A percentile compares a stretch with the other conserved stretches of the same genome.
Conservation (phyloP, 2,113 vertebrate species). For the Gadus chalcogrammus region DNA sequence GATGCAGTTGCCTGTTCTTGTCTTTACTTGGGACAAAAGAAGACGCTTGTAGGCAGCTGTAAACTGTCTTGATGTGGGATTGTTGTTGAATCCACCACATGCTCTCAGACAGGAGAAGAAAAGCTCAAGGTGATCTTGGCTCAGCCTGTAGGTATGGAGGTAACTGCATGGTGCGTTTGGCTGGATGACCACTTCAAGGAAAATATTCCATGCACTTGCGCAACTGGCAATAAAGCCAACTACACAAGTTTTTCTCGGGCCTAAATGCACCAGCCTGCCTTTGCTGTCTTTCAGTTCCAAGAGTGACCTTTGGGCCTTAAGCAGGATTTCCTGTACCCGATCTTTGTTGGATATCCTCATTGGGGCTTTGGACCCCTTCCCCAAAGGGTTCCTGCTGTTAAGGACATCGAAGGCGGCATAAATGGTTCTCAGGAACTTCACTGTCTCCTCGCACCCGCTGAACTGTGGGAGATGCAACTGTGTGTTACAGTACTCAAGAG, state of each 20-base stretch:
- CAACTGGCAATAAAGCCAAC: background rate
- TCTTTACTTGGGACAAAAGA: too few relatives aligned
- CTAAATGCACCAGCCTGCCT: background rate
- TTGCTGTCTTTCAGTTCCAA: background rate
- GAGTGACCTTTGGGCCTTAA: background rate
- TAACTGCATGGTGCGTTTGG: too few relatives aligned
- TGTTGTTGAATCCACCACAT: too few relatives aligned
- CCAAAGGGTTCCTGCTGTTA: background rate
- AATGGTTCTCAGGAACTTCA: conserved; percentile 3
- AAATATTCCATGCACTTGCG: too few relatives aligned
- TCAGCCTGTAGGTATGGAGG: too few relatives aligned
- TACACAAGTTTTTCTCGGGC: background rate
- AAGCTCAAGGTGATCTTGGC: too few relatives aligned
- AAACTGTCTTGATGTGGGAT: too few relatives aligned
- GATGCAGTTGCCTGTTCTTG: too few relatives aligned
- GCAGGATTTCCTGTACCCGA: background rate
- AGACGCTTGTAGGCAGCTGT: too few relatives aligned
- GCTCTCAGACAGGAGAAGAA: too few relatives aligned
- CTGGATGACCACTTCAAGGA: conserved; percentile 6
- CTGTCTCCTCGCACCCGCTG: conserved; percentile 6
- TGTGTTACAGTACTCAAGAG: conserved; percentile 15
- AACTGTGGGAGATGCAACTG: conserved; percentile 6
- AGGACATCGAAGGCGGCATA: conserved; percentile 6
- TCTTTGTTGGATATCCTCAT: background rate
- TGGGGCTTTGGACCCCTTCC: background rate